Percentiles rank a stretch among this genome's conserved stretches.
Evolutionary conservation across 2,888 invertebrate genomes (phyloP).

Genomic region (Ganaspis brasiliensis): DNA sequence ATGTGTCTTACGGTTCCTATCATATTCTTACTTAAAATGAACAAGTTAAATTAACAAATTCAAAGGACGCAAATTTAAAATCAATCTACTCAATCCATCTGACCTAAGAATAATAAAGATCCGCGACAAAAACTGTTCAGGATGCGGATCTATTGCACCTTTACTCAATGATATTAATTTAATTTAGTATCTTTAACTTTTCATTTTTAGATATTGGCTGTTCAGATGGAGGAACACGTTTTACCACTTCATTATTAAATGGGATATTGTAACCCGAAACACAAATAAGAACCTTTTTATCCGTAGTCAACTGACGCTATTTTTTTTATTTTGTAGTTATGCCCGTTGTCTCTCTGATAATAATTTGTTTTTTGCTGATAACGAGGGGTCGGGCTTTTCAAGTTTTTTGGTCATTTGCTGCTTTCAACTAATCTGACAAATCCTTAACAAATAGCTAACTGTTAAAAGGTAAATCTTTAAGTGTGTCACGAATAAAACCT

Average conservation of each 20-base stretch:
- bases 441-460: background rate
- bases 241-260: background rate
- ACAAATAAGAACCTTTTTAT: background rate
- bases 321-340: background rate
- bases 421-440: conserved; percentile 15
- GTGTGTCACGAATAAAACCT: background rate
- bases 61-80: background rate
- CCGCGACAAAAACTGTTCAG: background rate
- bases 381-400: background rate
- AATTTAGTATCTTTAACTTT: background rate
- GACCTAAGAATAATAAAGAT: background rate
- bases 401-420: conserved; percentile 31
- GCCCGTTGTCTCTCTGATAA: conserved; percentile 16
- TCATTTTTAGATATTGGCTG: background rate
- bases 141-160: background rate
- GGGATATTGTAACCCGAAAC: conserved; percentile 4
- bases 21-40: background rate
- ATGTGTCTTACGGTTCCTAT: background rate
- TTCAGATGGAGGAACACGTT: background rate
- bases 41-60: background rate
- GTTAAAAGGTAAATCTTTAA: conserved; percentile 9
- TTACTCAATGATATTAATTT: background rate
- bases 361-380: background rate
- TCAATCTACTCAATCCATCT: background rate
- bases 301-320: background rate